phyloP scores from a whole-genome alignment of 2,113 vertebrate species.

The Chlorodrepanis virens region DNA sequence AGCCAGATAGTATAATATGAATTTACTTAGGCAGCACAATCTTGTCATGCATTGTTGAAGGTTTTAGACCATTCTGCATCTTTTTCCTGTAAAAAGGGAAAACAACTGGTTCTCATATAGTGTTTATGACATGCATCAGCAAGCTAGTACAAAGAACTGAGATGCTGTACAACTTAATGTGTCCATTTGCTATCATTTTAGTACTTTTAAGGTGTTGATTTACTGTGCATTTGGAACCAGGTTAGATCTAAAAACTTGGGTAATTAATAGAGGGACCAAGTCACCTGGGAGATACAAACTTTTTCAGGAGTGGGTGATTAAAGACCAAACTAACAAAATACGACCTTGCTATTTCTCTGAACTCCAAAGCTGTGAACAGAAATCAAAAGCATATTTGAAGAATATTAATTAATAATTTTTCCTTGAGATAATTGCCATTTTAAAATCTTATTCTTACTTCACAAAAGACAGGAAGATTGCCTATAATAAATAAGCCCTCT shows the following conservation, averaged over 20 bases:
- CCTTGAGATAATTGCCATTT: background rate
- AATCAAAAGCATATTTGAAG: background rate
- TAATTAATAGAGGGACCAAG: background rate
- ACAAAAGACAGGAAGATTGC: background rate
- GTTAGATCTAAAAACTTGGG: background rate
- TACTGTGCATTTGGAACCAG: background rate
- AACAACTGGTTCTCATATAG: background rate
- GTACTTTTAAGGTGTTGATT: background rate
- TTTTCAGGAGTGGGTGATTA: background rate
- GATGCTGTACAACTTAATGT: background rate
- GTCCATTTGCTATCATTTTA: background rate
- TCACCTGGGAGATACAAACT: background rate
- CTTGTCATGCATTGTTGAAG: slow-evolving; percentile 5
- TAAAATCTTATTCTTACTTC: background rate
- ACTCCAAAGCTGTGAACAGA: background rate
- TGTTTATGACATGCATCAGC: background rate
- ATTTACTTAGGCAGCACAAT: slow-evolving; percentile 34
- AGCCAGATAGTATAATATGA: background rate
- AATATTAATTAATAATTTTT: background rate
- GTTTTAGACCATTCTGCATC: slow-evolving; percentile 13
- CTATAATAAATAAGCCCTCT: background rate
- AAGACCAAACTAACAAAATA: background rate
- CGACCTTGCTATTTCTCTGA: background rate
- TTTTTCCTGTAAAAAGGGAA: background rate
- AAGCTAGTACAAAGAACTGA: background rate